A percentile compares a stretch with the other conserved stretches of the same genome.
Evolutionary conservation across 2,113 vertebrate species (phyloP).

Genomic region (Eulemur rufifrons): DNA sequence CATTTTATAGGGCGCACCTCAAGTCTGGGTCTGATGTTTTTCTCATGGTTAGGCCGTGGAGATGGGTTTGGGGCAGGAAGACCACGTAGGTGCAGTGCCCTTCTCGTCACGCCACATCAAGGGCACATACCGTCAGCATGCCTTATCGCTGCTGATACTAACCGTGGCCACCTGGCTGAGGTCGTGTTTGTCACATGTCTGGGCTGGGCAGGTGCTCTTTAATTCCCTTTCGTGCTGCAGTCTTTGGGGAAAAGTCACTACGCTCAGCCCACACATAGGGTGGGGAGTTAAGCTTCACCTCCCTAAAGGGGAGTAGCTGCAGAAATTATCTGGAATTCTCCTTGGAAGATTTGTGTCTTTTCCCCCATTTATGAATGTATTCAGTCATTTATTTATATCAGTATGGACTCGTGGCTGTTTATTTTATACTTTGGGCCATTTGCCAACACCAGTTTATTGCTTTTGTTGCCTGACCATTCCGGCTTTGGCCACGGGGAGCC

Average conservation of each 20-base stretch:
- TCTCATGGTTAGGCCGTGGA: neutral
- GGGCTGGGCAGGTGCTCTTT: neutral
- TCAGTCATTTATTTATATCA: neutral
- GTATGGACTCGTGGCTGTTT: neutral
- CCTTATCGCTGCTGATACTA: neutral
- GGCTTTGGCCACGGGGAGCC: neutral
- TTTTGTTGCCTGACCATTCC: neutral
- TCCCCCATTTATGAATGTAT: neutral
- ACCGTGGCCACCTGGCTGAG: neutral
- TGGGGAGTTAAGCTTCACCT: neutral
- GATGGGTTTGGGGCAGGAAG: neutral
- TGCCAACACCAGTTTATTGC: fast-evolving
- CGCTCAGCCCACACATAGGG: fast-evolving
- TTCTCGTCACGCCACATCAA: neutral
- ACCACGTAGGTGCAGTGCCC: neutral
- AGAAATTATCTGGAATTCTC: neutral
- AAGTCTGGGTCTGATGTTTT: neutral
- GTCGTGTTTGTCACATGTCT: neutral
- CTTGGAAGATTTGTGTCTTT: neutral
- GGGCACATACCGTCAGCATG: neutral
- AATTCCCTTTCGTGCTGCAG: neutral
- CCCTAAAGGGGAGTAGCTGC: neutral
- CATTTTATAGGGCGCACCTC: neutral
- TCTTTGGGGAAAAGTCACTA: neutral
- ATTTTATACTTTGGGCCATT: no score